phyloP scores from a whole-genome alignment of 2,888 invertebrate genomes.

The Archaeoteleia sp. region DNA sequence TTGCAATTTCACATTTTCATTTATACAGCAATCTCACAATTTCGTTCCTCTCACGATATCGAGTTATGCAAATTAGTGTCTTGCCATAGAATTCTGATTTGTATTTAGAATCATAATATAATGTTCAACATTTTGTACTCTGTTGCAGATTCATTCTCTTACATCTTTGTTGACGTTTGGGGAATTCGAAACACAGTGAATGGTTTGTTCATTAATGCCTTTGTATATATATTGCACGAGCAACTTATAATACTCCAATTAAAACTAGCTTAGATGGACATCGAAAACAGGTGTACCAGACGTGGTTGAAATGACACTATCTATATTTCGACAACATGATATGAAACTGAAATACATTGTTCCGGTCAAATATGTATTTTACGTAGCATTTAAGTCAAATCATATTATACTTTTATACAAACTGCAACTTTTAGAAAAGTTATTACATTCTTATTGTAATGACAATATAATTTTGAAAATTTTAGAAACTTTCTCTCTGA shows the following conservation, averaged over 20 bases:
- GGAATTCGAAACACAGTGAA: constrained; percentile 15
- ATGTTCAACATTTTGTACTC: constrained; percentile 11
- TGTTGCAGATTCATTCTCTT: background rate
- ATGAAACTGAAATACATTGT: too few species aligned
- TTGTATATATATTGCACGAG: constrained; percentile 42
- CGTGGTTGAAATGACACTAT: too few species aligned
- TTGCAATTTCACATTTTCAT: constrained; percentile 27
- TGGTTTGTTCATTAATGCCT: constrained; percentile 37
- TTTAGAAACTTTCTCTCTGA: too few species aligned
- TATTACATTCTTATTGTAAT: too few species aligned
- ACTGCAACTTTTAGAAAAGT: too few species aligned
- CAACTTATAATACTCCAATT: constrained; percentile 37
- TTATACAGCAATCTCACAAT: constrained; percentile 24
- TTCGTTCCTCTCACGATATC: constrained; percentile 19
- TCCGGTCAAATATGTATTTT: too few species aligned
- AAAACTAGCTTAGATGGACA: constrained; percentile 35
- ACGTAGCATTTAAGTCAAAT: too few species aligned
- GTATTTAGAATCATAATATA: constrained; percentile 21
- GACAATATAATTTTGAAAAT: too few species aligned
- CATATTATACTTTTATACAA: too few species aligned
- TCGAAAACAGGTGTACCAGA: too few species aligned
- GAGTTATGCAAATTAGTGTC: constrained; percentile 24
- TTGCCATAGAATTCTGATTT: constrained; percentile 14
- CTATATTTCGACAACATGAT: too few species aligned
- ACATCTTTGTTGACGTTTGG: constrained; percentile 1